Base-by-base conservation (phyloP, 2,888 invertebrate genomes). In the Malthinus seriepunctatus region DNA sequence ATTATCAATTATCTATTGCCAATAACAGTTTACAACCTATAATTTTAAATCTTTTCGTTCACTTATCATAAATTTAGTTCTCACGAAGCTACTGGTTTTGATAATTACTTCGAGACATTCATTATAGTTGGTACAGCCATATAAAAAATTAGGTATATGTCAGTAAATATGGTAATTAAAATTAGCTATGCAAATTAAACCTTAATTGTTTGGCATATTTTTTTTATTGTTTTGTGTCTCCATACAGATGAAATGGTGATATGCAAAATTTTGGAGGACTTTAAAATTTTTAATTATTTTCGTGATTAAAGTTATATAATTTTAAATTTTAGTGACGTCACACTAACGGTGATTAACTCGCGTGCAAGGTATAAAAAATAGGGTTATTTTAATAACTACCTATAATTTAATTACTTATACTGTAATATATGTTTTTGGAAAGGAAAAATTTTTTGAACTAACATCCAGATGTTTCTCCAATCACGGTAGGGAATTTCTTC, bases 241-340 rank as follows among this genome's bases (percentile, higher is more conserved):
- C 15, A 12, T 23, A 10, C 10, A 31, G 45, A 45, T 46, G 12
- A 46, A 37, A 35, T 8, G 15, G 46, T 52, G 52, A 52, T 52
- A 52, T 52, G 52, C 52, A 52, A 46, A 52, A 52, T 46, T 45
- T 52, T 46, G 37, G 51, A 46, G 46, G 52, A n/a, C 52, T 37
- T 44, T n/a, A 31, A 37, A 32, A 38, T 42, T 15, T n/a, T 42
- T 15, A 42, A 42, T 42, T 15, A 11, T 37, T 52, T 51, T 46
- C 45, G 46, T 52, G 52, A 52, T 52, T 32, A 34, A 31, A 9
- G 46, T 46, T 52, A 45, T 32, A 45, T 45, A 44, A 52, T 45
- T 44, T 52, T 35, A 45, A 42, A 52, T 46, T 37, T 52, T 37
- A 35, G 23, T 23, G 46, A 45, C 52, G 37, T 32, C 44, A 10